A percentile compares a stretch with the other conserved stretches of the same genome.
Evolutionary conservation across 1,140 invertebrate species (phyloP).

Genomic region (Drosophila murphyi): DNA sequence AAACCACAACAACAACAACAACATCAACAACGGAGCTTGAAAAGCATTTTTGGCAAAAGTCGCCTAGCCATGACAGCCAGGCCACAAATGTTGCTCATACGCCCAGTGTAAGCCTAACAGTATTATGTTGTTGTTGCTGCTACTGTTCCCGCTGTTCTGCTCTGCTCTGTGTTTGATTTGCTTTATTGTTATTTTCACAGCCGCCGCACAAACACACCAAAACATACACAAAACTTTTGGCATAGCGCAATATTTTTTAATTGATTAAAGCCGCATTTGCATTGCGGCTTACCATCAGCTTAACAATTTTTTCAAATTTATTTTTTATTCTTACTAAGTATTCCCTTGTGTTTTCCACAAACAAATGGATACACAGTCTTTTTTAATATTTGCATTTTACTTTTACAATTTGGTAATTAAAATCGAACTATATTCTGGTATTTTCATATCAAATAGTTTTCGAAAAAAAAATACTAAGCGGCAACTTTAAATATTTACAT

Average conservation of each 20-base stretch:
- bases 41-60: constrained; percentile 70
- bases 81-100: constrained; percentile 72
- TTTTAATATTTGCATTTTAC: constrained; percentile 36
- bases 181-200: constrained; percentile 58
- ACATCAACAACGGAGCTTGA: constrained; percentile 32
- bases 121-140: constrained; percentile 7
- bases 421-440: constrained; percentile 18
- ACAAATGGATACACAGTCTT: constrained; percentile 4
- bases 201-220: constrained; percentile 32
- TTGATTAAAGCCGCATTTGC: constrained; percentile 82
- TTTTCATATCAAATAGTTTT: constrained; percentile 11
- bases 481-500: constrained; percentile 41
- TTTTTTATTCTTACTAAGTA: constrained; percentile 31
- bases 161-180: constrained; percentile 52
- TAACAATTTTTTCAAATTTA: constrained; percentile 64
- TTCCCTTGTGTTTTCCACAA: constrained; percentile 16
- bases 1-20: constrained; percentile 13
- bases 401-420: constrained; percentile 62
- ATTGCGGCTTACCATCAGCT: constrained; percentile 78
- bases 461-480: neutral
- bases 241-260: constrained; percentile 72
- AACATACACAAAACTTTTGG: constrained; percentile 56
- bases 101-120: constrained; percentile 43
- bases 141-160: constrained; percentile 38
- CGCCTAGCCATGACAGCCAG: constrained; percentile 58